Evolutionary conservation across 2,113 vertebrate genomes (phyloP).

Genomic region (Rhinolophus ferrumequinum): DNA sequence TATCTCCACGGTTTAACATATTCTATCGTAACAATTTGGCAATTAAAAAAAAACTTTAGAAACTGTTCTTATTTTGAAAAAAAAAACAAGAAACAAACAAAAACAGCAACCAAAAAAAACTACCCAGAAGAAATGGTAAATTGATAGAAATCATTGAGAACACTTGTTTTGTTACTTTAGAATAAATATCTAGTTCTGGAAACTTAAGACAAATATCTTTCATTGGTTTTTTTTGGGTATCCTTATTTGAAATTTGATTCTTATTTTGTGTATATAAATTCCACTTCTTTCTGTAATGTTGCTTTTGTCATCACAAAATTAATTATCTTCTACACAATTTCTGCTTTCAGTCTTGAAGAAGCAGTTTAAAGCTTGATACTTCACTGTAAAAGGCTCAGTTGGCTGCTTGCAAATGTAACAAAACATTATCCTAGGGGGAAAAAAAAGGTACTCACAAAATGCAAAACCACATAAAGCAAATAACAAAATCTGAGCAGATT

Average conservation of each 20-base stretch:
- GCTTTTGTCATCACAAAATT: background rate
- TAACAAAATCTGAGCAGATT: background rate
- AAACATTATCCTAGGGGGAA: background rate
- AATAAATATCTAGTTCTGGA: background rate
- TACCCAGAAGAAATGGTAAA: background rate
- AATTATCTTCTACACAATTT: background rate
- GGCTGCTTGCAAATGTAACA: background rate
- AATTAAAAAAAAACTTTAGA: background rate
- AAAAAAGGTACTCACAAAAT: background rate
- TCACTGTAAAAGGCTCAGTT: background rate
- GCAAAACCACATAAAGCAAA: background rate
- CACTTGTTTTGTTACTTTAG: background rate
- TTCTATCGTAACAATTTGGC: background rate
- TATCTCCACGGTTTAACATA: background rate
- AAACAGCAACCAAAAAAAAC: background rate
- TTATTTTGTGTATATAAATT: background rate
- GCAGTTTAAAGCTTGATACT: background rate
- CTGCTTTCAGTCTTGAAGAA: background rate
- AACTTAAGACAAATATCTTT: background rate
- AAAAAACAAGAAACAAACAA: no score
- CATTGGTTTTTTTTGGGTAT: background rate
- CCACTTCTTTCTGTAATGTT: background rate
- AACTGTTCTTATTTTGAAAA: background rate
- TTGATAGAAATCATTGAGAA: background rate
- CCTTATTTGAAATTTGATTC: background rate